Evolutionary conservation across 2,888 invertebrate species (phyloP).

Genomic region (Pherbina coryleti): DNA sequence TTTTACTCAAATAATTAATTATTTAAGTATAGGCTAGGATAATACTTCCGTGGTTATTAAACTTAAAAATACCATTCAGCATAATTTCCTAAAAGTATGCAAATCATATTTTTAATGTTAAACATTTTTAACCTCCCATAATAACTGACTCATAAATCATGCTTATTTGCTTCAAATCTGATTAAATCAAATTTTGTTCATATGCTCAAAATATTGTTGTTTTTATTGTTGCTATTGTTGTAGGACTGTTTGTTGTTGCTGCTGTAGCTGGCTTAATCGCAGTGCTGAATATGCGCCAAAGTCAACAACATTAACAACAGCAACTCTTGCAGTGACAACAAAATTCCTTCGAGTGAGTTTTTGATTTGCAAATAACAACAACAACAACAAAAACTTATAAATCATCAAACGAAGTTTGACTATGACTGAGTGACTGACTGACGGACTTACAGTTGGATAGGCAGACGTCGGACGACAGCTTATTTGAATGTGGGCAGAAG

Average conservation of each 20-base stretch:
- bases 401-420: neutral
- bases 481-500: conserved; percentile 12
- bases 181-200: conserved; percentile 2
- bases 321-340: neutral
- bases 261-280: conserved; percentile 26
- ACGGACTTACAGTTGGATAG: neutral
- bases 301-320: neutral
- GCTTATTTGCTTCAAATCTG: neutral
- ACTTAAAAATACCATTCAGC: too few species aligned
- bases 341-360: neutral
- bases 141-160: conserved; percentile 8
- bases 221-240: conserved; percentile 28
- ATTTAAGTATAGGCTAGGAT: too few species aligned
- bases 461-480: neutral
- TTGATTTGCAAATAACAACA: neutral
- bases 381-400: neutral
- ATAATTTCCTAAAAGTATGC: neutral
- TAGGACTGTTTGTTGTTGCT: conserved; percentile 16
- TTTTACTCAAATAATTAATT: too few species aligned
- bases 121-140: neutral
- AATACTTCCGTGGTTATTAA: too few species aligned
- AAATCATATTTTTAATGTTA: neutral
- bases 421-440: conserved; percentile 6
- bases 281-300: conserved; percentile 20
- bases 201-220: neutral